phyloP scores from a whole-genome alignment of 2,888 invertebrate genomes.

The Himalopsyche tibetana region DNA sequence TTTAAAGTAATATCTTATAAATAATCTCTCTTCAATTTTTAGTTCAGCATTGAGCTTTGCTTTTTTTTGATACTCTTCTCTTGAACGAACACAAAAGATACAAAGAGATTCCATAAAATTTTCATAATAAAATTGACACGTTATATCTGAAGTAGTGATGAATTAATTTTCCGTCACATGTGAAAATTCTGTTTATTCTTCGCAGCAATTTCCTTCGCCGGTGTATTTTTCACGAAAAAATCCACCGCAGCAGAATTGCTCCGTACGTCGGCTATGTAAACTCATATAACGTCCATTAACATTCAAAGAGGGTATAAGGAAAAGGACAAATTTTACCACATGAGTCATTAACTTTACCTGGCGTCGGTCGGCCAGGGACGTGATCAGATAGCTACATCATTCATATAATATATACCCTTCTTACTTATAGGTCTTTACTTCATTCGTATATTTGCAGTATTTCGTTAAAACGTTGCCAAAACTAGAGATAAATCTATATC shows the following conservation, averaged over 20 bases:
- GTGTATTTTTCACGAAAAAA: neutral
- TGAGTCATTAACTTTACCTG: slow-evolving; percentile 64
- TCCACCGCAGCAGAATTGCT: neutral
- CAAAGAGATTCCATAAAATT: too few relatives aligned
- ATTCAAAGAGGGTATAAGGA: slow-evolving; percentile 52
- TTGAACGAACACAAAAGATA: too few relatives aligned
- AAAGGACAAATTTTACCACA: slow-evolving; percentile 62
- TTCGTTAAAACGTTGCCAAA: neutral
- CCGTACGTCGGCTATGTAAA: neutral
- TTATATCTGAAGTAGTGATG: too few relatives aligned
- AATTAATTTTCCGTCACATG: too few relatives aligned
- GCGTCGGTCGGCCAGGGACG: slow-evolving; percentile 53
- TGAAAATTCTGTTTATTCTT: too few relatives aligned
- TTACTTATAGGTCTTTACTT: neutral
- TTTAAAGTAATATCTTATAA: too few relatives aligned
- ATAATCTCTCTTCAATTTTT: too few relatives aligned
- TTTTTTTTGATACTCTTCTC: too few relatives aligned
- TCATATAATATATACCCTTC: neutral
- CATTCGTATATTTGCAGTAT: neutral
- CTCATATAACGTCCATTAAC: slow-evolving; percentile 46
- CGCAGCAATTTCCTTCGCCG: neutral
- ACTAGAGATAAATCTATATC: neutral
- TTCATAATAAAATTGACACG: too few relatives aligned
- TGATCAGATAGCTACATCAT: slow-evolving; percentile 52
- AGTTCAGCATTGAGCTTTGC: too few relatives aligned